phyloP scores from a whole-genome alignment of 2,113 vertebrate genomes.

The Crocuta crocuta region DNA sequence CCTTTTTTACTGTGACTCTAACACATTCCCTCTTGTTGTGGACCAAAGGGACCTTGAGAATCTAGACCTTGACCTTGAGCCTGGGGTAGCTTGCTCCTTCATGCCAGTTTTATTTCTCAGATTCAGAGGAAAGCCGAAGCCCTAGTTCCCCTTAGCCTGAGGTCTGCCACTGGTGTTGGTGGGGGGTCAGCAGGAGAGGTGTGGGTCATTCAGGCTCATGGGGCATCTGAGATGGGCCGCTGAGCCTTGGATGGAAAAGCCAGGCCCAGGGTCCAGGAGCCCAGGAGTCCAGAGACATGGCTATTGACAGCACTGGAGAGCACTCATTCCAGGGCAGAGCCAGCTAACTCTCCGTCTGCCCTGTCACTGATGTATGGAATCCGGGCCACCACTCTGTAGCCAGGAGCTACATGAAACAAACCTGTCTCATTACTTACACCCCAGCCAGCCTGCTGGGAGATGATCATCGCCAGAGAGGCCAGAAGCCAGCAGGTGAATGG shows the following conservation, averaged over 20 bases:
- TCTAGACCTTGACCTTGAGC: too few relatives aligned
- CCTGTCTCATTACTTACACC: slow-evolving; percentile 1
- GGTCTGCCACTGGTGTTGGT: neutral
- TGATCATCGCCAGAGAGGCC: neutral
- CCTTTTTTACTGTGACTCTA: neutral
- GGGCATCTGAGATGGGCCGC: neutral
- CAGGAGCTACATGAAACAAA: slow-evolving; percentile 41
- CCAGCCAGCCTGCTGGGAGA: slow-evolving; percentile 20
- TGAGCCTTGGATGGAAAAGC: neutral
- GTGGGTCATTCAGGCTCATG: neutral
- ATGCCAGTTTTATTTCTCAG: neutral
- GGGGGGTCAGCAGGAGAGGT: neutral
- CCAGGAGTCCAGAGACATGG: neutral
- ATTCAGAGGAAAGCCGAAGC: neutral
- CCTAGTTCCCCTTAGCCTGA: neutral
- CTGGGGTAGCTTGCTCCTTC: neutral
- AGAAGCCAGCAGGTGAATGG: slow-evolving; percentile 68
- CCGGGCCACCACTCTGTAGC: slow-evolving; percentile 19
- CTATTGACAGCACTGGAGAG: neutral
- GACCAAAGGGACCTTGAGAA: neutral
- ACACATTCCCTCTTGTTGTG: neutral
- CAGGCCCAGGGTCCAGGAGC: neutral
- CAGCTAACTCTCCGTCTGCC: neutral
- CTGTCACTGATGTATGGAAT: slow-evolving; percentile 1
- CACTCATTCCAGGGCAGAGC: neutral